Conservation (phyloP, 2,113 vertebrate species). For the Pelecanoides urinatrix region DNA sequence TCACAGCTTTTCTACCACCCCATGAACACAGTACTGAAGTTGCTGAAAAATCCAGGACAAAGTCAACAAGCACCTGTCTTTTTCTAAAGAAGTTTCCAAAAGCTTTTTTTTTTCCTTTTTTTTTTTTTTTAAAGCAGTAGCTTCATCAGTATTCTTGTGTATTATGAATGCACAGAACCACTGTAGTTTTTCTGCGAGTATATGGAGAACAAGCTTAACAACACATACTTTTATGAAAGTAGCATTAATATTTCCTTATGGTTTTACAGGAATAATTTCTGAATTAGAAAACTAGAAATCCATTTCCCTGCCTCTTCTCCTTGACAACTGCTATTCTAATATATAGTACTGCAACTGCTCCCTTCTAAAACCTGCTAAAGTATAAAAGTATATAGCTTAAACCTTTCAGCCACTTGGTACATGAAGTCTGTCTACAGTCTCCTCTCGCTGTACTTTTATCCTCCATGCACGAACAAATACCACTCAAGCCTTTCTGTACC, state of each 20-base stretch:
- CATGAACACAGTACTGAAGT: background rate
- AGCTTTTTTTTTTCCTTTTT: background rate
- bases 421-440: background rate
- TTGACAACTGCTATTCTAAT: background rate
- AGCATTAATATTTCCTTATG: background rate
- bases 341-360: background rate
- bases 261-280: background rate
- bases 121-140: background rate
- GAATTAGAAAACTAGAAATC: background rate
- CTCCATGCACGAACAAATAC: background rate
- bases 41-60: background rate
- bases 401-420: background rate
- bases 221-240: background rate
- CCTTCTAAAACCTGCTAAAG: background rate
- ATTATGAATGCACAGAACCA: background rate
- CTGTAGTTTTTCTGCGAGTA: background rate
- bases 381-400: background rate
- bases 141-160: background rate
- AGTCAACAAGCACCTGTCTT: background rate
- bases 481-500: background rate
- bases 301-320: background rate
- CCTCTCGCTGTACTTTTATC: background rate
- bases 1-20: background rate
- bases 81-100: background rate
- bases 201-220: background rate